Evolutionary conservation across 2,797 vertebrate species (phyloP).

Genomic region (Crax fasciolata): DNA sequence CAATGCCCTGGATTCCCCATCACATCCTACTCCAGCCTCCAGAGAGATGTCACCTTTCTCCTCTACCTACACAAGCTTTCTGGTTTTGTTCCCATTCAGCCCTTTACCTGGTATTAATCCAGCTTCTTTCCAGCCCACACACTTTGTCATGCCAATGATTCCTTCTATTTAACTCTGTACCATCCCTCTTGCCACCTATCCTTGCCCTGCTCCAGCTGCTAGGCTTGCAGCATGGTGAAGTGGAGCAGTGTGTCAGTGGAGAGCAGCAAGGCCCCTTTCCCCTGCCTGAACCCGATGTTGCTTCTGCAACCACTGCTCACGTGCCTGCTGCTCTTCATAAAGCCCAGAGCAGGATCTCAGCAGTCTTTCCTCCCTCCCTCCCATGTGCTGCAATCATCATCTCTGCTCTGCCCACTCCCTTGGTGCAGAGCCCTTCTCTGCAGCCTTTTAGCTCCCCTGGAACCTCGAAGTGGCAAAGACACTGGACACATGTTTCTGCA

Average conservation of each 20-base stretch:
- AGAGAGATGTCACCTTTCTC: neutral
- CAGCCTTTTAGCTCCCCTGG: neutral
- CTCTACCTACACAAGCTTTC: rapidly evolving
- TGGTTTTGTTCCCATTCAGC: neutral
- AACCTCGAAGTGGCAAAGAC: neutral
- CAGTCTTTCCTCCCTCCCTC: neutral
- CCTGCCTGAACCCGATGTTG: rapidly evolving
- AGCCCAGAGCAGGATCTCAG: neutral
- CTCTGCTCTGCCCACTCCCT: neutral
- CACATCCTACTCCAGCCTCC: neutral
- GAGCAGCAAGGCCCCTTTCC: neutral
- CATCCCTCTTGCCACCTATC: neutral
- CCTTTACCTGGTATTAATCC: neutral
- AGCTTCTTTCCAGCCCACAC: rapidly evolving
- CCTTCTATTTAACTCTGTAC: neutral
- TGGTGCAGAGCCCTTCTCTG: rapidly evolving
- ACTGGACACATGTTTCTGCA: neutral
- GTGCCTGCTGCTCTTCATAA: neutral
- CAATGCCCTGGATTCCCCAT: neutral
- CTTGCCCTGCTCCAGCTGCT: neutral
- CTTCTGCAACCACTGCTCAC: neutral
- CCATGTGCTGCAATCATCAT: rapidly evolving
- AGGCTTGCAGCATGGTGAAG: neutral
- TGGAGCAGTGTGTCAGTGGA: rapidly evolving
- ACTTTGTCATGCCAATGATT: rapidly evolving